A percentile compares a stretch with the other conserved stretches of the same genome.
Evolutionary conservation across 1,140 invertebrate species (phyloP).

Genomic region (Drosophila kikkawai): DNA sequence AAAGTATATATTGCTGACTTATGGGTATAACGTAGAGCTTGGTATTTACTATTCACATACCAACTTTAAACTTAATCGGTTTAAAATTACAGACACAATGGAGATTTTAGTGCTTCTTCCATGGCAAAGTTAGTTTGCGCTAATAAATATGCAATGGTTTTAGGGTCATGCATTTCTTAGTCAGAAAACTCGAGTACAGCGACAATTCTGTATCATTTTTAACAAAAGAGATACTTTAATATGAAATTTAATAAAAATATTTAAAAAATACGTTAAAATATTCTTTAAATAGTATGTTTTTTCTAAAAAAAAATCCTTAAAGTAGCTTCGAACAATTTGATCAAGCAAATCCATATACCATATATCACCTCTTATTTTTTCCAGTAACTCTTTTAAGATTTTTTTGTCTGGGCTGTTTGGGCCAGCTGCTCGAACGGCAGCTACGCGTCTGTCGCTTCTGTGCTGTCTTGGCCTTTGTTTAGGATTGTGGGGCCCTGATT

Average conservation of each 20-base stretch:
- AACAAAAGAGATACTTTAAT: not conserved
- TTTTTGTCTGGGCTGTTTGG: constrained; percentile 35
- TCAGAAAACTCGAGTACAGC: not conserved
- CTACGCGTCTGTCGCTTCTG: constrained; percentile 78
- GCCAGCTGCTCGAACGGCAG: constrained; percentile 79
- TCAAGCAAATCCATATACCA: not conserved
- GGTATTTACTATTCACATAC: too few species aligned
- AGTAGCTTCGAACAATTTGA: fast-evolving
- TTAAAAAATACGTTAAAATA: not conserved
- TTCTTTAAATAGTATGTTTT: not conserved
- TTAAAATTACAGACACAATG: too few species aligned
- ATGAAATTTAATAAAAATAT: not conserved
- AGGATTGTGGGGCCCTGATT: constrained; percentile 59
- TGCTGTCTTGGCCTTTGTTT: constrained; percentile 78
- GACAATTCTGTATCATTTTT: too few species aligned
- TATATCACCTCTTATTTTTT: not conserved
- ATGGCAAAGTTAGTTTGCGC: not conserved
- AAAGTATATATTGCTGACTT: too few species aligned
- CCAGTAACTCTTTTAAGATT: constrained; percentile 6
- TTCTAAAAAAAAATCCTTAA: not conserved
- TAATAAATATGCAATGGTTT: not conserved
- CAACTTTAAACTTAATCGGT: not conserved
- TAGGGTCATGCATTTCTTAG: not conserved
- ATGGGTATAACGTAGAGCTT: fast-evolving
- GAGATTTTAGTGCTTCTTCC: too few species aligned